Evolutionary conservation across 1,140 invertebrate species (phyloP).

Genomic region (Solenopsis fugax): DNA sequence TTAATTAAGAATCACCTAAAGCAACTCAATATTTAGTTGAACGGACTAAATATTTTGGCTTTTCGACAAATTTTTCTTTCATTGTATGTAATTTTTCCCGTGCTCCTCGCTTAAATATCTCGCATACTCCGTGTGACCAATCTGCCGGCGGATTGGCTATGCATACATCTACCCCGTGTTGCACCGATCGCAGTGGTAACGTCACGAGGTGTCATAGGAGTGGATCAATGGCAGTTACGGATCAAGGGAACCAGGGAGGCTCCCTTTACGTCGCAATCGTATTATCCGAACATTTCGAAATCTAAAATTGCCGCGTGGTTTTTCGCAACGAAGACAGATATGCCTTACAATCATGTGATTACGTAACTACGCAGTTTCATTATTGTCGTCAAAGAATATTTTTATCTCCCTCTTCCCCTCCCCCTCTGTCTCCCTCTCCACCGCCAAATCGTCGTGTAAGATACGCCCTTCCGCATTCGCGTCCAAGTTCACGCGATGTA

Average conservation of each 20-base stretch:
- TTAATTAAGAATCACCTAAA: no score
- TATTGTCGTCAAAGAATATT: not conserved
- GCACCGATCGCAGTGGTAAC: slow-evolving; percentile 65
- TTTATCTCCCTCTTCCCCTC: no score
- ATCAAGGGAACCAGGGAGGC: slow-evolving; percentile 25
- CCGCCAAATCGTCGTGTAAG: not conserved
- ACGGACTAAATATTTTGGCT: no score
- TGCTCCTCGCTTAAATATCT: not conserved
- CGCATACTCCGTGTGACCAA: slow-evolving; percentile 46
- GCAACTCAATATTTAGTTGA: no score
- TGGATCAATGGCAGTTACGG: slow-evolving; percentile 74
- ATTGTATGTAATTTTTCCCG: not conserved
- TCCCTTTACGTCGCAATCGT: not conserved
- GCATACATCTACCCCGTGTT: slow-evolving; percentile 41
- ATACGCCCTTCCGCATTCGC: not conserved
- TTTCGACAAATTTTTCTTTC: not conserved
- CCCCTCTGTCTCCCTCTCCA: not conserved
- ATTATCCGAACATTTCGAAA: not conserved
- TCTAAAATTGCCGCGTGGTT: not conserved
- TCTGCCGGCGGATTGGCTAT: slow-evolving; percentile 61
- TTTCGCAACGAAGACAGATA: not conserved
- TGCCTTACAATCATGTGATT: not conserved
- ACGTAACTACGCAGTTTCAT: not conserved
- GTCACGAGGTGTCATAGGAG: slow-evolving; percentile 68
- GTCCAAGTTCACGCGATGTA: not conserved